Evolutionary conservation across 2,797 vertebrate species (phyloP).

Genomic region (Mus caroli): DNA sequence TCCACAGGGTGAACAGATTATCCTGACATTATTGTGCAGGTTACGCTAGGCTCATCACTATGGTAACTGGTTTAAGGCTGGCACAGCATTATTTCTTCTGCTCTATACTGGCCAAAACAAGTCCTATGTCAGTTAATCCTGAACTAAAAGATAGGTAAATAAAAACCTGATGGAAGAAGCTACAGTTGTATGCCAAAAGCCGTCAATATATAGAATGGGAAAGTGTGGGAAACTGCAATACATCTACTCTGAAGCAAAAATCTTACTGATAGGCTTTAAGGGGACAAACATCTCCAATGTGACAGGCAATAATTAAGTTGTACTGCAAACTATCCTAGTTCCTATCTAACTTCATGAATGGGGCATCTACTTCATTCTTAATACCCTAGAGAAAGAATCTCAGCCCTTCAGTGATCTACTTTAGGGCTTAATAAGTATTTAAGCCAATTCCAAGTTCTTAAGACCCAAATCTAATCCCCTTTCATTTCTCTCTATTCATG

Average conservation of each 20-base stretch:
- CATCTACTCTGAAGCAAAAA: not conserved
- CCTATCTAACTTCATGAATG: not conserved
- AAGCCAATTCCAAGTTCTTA: not conserved
- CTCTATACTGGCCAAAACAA: not conserved
- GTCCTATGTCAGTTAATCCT: not conserved
- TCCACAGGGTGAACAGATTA: not conserved
- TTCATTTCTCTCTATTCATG: not conserved
- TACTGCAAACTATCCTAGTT: not conserved
- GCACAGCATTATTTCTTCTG: not conserved
- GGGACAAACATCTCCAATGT: not conserved
- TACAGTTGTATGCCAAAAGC: not conserved
- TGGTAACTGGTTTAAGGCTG: not conserved
- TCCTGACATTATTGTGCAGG: not conserved
- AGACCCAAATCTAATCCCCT: not conserved
- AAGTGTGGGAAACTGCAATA: not conserved
- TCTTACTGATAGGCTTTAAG: not conserved
- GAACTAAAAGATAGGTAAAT: not conserved
- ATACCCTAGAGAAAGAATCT: not conserved
- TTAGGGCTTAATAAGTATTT: not conserved
- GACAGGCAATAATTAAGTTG: constrained; percentile 10
- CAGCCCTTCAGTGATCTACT: not conserved
- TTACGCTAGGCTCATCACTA: not conserved
- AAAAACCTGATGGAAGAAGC: not conserved
- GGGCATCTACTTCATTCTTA: not conserved
- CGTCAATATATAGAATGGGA: not conserved